These are phyloP conservation scores for Orthonyx spaldingii DNA, from an alignment of 2,113 vertebrate genomes.

Conservation along the genomic window DNA sequence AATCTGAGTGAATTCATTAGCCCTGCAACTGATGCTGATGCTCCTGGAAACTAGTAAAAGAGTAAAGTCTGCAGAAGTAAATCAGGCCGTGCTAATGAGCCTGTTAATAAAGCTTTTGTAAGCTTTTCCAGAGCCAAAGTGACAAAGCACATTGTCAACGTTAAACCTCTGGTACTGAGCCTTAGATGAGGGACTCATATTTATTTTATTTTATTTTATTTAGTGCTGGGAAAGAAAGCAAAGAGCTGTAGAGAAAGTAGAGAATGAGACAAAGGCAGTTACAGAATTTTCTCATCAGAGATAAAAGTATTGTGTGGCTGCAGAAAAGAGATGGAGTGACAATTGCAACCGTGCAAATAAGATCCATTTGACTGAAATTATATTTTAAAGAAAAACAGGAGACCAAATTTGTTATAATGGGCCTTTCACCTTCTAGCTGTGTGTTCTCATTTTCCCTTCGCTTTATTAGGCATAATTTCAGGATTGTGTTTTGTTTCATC, in stretches of 20 bases:
- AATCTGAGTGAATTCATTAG: conserved; percentile 71
- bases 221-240: background rate
- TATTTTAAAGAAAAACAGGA: conserved; percentile 46
- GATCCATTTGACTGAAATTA: conserved; percentile 41
- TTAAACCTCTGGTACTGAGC: conserved; percentile 21
- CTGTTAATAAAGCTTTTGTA: conserved; percentile 74
- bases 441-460: background rate
- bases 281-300: conserved; percentile 32
- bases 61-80: conserved; percentile 70
- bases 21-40: conserved; percentile 66
- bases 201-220: background rate
- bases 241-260: conserved; percentile 1
- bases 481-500: background rate
- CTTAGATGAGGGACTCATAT: background rate
- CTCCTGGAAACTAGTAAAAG: conserved; percentile 65
- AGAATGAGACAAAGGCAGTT: conserved; percentile 31
- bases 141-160: conserved; percentile 50
- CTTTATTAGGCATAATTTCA: conserved; percentile 38
- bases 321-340: conserved; percentile 25
- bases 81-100: conserved; percentile 73
- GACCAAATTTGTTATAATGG: conserved; percentile 15
- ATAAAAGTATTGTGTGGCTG: conserved; percentile 4
- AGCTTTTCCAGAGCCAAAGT: conserved; percentile 55
- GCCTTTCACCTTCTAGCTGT: conserved; percentile 35
- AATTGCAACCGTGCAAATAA: conserved; percentile 34